Conservation (phyloP, 2,113 vertebrate genomes). For the Balaenoptera acutorostrata region DNA sequence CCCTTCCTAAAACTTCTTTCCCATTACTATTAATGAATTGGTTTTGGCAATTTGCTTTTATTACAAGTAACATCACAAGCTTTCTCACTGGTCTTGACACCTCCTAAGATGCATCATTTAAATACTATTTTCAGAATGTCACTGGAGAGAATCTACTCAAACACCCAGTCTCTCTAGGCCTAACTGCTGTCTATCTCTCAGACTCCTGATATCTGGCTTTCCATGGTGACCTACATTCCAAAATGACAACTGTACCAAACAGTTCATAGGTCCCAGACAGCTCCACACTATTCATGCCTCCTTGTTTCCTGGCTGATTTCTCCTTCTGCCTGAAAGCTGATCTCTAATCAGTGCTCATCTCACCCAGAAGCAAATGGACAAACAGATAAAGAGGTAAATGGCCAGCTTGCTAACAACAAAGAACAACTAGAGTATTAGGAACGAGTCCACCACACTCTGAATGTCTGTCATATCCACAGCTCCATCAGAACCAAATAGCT, state of each 20-base stretch:
- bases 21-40: neutral
- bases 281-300: fast-evolving
- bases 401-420: neutral
- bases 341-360: neutral
- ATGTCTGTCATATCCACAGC: neutral
- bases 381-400: neutral
- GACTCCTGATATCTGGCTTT: neutral
- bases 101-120: neutral
- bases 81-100: neutral
- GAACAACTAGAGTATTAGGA: neutral
- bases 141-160: neutral
- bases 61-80: neutral
- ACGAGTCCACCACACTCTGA: neutral
- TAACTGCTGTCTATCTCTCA: neutral
- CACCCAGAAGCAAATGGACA: neutral
- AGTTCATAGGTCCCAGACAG: neutral
- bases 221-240: neutral
- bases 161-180: neutral
- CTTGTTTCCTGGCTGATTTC: neutral
- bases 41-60: neutral
- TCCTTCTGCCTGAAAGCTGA: neutral
- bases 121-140: neutral
- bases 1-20: neutral
- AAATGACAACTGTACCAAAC: neutral
- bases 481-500: neutral